Evolutionary conservation across 2,888 invertebrate species (phyloP).

Genomic region (Sycophila texana): DNA sequence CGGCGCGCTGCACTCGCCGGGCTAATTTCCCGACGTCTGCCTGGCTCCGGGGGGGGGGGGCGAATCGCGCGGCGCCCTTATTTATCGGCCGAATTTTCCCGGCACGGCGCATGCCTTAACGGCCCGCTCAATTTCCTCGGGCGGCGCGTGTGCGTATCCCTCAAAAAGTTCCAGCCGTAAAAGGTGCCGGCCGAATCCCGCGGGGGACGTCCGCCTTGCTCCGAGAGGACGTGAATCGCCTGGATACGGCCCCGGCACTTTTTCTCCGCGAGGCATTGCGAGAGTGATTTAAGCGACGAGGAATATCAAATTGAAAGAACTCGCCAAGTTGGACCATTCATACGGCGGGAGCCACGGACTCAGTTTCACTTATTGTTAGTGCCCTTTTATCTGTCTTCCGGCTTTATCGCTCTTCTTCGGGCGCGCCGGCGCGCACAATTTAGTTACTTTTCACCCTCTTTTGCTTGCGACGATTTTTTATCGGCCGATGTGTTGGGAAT

Average conservation of each 20-base stretch:
- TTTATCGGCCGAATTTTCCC: slow-evolving; percentile 55
- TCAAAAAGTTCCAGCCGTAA: slow-evolving; percentile 60
- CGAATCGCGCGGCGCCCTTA: slow-evolving; percentile 47
- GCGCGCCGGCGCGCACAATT: slow-evolving; percentile 12
- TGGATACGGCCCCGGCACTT: slow-evolving; percentile 35
- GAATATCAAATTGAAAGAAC: slow-evolving; percentile 68
- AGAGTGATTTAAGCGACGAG: slow-evolving; percentile 62
- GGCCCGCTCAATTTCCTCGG: slow-evolving; percentile 55
- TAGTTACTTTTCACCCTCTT: neutral
- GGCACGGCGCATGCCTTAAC: slow-evolving; percentile 45
- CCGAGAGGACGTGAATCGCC: slow-evolving; percentile 44
- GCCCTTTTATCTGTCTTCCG: slow-evolving; percentile 54
- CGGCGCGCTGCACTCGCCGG: neutral
- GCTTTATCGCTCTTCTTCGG: slow-evolving; percentile 44
- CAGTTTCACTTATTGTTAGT: slow-evolving; percentile 55
- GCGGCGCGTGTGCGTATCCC: slow-evolving; percentile 51
- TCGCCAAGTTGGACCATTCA: slow-evolving; percentile 54
- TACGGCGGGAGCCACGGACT: slow-evolving; percentile 41
- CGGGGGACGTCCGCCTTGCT: neutral
- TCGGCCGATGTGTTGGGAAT: slow-evolving; percentile 27
- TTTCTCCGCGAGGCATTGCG: neutral
- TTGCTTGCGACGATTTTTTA: slow-evolving; percentile 8
- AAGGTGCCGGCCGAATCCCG: slow-evolving; percentile 27
- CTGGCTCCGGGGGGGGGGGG: slow-evolving; percentile 31
- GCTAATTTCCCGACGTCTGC: slow-evolving; percentile 13